Conservation (phyloP, 30 jellyfish, hydroid and myxozoan genomes). For the Mastigias papua region DNA sequence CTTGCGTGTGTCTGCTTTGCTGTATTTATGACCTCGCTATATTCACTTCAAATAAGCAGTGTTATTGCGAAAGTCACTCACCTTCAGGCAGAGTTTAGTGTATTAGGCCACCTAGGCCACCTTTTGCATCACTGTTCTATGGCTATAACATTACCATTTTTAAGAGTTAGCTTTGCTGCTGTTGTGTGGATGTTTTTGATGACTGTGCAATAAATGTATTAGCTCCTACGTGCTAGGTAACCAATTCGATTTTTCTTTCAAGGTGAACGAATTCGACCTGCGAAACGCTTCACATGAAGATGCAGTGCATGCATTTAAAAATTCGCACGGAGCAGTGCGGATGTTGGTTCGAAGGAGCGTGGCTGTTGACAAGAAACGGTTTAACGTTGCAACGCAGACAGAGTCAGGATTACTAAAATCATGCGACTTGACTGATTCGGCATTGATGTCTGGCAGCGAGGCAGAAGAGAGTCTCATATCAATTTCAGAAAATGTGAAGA, state of each 20-base stretch:
- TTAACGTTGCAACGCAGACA: constrained; percentile 84
- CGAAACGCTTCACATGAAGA: constrained; percentile 90
- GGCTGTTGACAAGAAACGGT: constrained; percentile 25
- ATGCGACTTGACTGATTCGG: constrained; percentile 81
- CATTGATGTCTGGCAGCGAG: constrained; percentile 84
- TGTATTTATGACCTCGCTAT: too few species aligned
- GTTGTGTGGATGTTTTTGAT: too few species aligned
- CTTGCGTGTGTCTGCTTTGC: too few species aligned
- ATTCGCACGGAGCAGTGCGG: constrained; percentile 86
- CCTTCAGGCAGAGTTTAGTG: too few species aligned
- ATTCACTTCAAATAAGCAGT: too few species aligned
- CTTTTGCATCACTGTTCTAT: too few species aligned
- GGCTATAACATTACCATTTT: too few species aligned
- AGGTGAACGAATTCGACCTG: constrained; percentile 92
- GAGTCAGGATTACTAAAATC: constrained; percentile 38
- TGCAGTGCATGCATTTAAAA: constrained; percentile 91
- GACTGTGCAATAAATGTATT: too few species aligned
- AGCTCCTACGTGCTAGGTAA: not conserved
- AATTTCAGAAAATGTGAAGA: constrained; percentile 59
- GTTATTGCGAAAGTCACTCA: too few species aligned
- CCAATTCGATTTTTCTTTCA: not conserved
- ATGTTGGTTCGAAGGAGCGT: constrained; percentile 84
- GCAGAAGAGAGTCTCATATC: constrained; percentile 78
- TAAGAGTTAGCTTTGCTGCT: too few species aligned
- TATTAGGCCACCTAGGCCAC: too few species aligned